Base-by-base conservation (phyloP, 1,140 invertebrate species). In the Bombyx mandarina region DNA sequence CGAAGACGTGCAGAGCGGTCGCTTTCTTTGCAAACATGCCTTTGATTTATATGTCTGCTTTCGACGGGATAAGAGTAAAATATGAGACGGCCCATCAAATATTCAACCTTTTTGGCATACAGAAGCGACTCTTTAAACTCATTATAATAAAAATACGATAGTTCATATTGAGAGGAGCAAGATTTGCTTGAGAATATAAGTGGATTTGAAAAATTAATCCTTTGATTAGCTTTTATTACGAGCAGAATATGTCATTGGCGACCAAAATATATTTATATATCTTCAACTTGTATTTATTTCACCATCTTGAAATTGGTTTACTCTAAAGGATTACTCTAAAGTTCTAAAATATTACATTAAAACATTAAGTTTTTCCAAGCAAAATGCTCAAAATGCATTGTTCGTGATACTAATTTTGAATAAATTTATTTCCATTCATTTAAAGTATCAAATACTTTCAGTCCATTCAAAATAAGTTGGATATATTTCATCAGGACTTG, bases 91-190 rank as follows among this genome's bases (percentile, higher is more conserved):
- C 67, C 64, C 70, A 81, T 83, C 75, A 83, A 82, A 83, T 76
- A 79, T 81, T 79, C 79, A 73, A 66, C 67, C 79, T 76, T 76
- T 82, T 82, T 75, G 66, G 69, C 73, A 71, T 50, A 48, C 67
- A 48, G 64, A 63, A 72, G 68, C 73, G 73, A 77, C 66, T 72
- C 62, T 82, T 69, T 69, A 70, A 68, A 59, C 70, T 82, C 69
- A 81, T 86, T 82, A 80, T 77, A 84, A 84, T 82, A 86, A 86
- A 83, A 78, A 81, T 69, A 67, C 79, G 51, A 84, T 83, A 82
- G 73, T 77, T 83, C 73, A 83, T 80, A 71, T 69, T 71, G 65
- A 69, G 26, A 35, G 26, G 26, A 2, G 26, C 26, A 35, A 35
- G 26, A 35, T 5, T 35, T 1, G 26, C 26, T 35, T 35, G 26